Percentiles rank a stretch among this genome's conserved stretches.
These are phyloP conservation scores for Prosapia bicincta DNA, from an alignment of 2,888 invertebrate genomes.

Conservation along the genomic window DNA sequence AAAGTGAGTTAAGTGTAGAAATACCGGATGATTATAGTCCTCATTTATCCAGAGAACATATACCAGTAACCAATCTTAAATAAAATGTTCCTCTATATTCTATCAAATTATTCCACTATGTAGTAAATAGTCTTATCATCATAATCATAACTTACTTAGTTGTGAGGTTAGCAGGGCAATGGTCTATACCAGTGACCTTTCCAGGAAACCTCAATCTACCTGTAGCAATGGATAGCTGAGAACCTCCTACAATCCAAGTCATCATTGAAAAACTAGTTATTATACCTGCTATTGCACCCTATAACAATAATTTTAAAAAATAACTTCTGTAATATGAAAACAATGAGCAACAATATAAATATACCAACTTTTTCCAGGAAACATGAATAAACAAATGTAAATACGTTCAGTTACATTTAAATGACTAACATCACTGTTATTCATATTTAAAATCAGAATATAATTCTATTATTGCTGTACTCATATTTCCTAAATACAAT, in stretches of 20 bases:
- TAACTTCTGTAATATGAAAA: background rate
- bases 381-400: background rate
- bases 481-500: too few relatives aligned
- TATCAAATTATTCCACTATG: too few relatives aligned
- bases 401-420: too few relatives aligned
- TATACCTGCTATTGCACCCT: constrained; percentile 11
- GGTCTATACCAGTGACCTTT: constrained; percentile 14
- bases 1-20: too few relatives aligned
- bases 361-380: background rate
- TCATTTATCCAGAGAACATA: too few relatives aligned
- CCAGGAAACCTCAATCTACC: constrained; percentile 21
- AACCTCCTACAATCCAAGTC: constrained; percentile 13
- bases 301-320: background rate
- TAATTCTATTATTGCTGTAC: too few relatives aligned
- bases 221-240: constrained; percentile 6
- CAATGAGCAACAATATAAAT: background rate
- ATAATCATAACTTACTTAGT: background rate
- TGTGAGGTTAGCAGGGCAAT: constrained; percentile 20
- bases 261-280: background rate
- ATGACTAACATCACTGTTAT: background rate
- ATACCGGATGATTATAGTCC: too few relatives aligned
- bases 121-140: too few relatives aligned
- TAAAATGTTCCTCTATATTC: too few relatives aligned
- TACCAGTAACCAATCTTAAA: too few relatives aligned
- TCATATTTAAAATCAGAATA: too few relatives aligned